Conservation (phyloP, 2,113 vertebrate genomes). For the Atrichornis clamosus region DNA sequence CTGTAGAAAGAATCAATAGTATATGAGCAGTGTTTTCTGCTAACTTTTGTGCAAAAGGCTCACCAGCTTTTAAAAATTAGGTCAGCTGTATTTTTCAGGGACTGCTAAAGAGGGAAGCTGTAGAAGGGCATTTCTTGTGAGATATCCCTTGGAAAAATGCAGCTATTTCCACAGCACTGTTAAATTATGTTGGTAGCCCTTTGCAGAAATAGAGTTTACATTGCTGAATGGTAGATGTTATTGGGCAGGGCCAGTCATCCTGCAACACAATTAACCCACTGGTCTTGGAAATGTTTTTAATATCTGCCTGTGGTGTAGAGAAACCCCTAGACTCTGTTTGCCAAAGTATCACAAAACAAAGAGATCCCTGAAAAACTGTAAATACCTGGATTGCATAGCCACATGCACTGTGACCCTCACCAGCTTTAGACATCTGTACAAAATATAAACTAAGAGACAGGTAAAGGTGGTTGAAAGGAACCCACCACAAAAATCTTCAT, state of each 20-base stretch:
- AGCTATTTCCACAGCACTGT: neutral
- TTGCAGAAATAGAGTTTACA: neutral
- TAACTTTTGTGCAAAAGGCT: neutral
- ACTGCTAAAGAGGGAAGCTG: neutral
- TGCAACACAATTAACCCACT: neutral
- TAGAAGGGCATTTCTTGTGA: neutral
- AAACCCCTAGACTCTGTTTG: neutral
- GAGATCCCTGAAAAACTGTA: neutral
- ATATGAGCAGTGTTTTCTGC: neutral
- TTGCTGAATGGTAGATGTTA: neutral
- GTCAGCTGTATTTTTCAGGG: neutral
- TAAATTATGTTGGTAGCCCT: neutral
- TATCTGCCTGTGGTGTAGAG: neutral
- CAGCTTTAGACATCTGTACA: neutral
- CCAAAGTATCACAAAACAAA: neutral
- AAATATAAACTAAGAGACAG: neutral
- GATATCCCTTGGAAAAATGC: neutral
- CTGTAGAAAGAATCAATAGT: neutral
- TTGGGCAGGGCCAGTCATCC: neutral
- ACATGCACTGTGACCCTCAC: neutral
- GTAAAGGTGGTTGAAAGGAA: neutral
- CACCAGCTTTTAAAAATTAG: neutral
- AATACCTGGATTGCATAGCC: neutral
- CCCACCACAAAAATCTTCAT: neutral
- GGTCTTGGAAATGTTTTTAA: neutral